Conservation (phyloP, 2,113 vertebrate genomes). For the Halichoeres trimaculatus region DNA sequence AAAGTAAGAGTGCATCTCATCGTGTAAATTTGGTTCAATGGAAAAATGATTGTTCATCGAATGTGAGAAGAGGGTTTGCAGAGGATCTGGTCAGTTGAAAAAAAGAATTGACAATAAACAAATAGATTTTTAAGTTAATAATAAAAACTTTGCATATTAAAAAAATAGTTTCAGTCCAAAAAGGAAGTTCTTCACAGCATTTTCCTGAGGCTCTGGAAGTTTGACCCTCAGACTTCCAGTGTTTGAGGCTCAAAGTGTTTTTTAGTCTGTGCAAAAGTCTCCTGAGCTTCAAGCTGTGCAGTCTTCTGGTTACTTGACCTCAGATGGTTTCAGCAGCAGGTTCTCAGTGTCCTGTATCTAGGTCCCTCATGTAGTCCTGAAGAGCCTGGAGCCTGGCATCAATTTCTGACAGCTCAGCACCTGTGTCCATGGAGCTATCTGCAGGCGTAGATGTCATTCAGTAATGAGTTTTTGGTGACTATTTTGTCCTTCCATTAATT, state of each 20-base stretch:
- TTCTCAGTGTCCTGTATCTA: slow-evolving; percentile 85
- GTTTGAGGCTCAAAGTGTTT: slow-evolving; percentile 9
- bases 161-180: slow-evolving; percentile 40
- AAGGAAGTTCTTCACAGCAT: slow-evolving; percentile 51
- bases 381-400: slow-evolving; percentile 91
- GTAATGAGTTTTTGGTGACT: not conserved
- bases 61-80: not conserved
- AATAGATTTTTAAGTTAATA: slow-evolving; percentile 56
- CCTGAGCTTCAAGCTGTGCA: slow-evolving; percentile 11
- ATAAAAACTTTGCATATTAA: slow-evolving; percentile 36
- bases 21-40: not conserved
- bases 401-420: slow-evolving; percentile 90
- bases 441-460: not conserved
- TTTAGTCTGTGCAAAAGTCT: not conserved
- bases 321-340: not conserved
- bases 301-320: not conserved
- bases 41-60: not conserved
- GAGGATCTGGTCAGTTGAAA: not conserved
- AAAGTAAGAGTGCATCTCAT: not conserved
- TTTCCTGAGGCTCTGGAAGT: slow-evolving; percentile 24
- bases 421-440: slow-evolving; percentile 86
- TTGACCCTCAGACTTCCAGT: slow-evolving; percentile 4
- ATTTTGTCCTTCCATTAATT: not conserved
- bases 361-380: slow-evolving; percentile 93
- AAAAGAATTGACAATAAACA: not conserved